These are phyloP conservation scores for Campylorhamphus procurvoides DNA, from an alignment of 2,113 vertebrate species.

Conservation along the genomic window DNA sequence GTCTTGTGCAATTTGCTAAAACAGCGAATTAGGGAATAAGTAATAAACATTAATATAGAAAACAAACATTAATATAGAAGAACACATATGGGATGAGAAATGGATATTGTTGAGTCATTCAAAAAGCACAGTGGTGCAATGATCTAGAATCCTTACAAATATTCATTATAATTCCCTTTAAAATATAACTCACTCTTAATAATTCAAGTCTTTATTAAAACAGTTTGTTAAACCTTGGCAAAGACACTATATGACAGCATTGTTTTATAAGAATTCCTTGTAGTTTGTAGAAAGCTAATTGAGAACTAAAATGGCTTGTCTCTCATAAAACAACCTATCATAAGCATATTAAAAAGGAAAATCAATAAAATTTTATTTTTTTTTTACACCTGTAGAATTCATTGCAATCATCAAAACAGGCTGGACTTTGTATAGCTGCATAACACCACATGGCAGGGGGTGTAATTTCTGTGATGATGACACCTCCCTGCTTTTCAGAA, in stretches of 20 bases:
- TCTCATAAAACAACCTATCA: neutral
- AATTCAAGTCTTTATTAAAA: slow-evolving; percentile 41
- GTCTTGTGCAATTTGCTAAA: slow-evolving; percentile 52
- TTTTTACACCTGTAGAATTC: neutral
- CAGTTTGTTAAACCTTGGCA: slow-evolving; percentile 42
- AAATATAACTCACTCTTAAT: neutral
- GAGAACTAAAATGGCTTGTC: neutral
- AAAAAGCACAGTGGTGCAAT: neutral
- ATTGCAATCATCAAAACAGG: neutral
- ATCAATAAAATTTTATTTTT: neutral
- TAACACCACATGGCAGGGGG: neutral
- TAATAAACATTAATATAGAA: slow-evolving; percentile 4
- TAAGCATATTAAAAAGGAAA: neutral
- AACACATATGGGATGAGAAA: neutral
- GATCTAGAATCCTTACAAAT: slow-evolving; percentile 1
- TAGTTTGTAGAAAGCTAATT: neutral
- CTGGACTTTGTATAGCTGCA: rapidly evolving
- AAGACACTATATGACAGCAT: neutral
- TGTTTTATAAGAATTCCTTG: neutral
- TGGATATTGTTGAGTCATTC: slow-evolving; percentile 8
- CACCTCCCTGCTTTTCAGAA: neutral
- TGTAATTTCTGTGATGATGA: neutral
- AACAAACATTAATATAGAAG: neutral
- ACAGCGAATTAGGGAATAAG: slow-evolving; percentile 44
- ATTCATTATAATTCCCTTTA: slow-evolving; percentile 4